phyloP scores from a whole-genome alignment of 1,140 invertebrate genomes.

The Grapholita molesta region DNA sequence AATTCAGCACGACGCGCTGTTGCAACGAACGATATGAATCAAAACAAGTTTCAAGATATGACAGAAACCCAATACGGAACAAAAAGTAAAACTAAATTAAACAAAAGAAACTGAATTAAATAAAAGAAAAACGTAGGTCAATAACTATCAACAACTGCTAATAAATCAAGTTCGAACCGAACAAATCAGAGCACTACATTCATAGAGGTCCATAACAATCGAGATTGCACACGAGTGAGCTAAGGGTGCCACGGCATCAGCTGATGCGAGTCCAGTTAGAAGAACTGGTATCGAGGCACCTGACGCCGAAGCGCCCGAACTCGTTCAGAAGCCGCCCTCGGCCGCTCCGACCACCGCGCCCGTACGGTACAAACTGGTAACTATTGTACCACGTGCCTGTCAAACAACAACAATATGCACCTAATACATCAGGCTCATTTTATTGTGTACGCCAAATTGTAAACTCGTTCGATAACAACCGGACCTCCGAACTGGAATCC shows the following conservation, averaged over 20 bases:
- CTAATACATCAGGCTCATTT: conserved; percentile 11
- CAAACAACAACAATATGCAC: conserved; percentile 35
- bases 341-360: conserved; percentile 49
- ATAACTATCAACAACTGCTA: neutral
- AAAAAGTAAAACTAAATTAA: neutral
- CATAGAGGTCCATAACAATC: neutral
- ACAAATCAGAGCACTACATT: neutral
- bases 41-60: neutral
- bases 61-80: neutral
- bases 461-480: neutral
- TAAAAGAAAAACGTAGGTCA: neutral
- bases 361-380: conserved; percentile 72
- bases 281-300: conserved; percentile 73
- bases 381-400: conserved; percentile 65
- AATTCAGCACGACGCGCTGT: neutral
- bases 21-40: too few species aligned
- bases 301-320: conserved; percentile 70
- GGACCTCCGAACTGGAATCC: neutral
- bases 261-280: conserved; percentile 74
- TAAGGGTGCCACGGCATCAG: conserved; percentile 52
- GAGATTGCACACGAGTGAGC: conserved; percentile 38
- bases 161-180: too few species aligned
- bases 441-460: conserved; percentile 4
- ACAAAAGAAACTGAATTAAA: neutral
- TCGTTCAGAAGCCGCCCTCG: conserved; percentile 65